Evolutionary conservation across 2,888 invertebrate genomes (phyloP).

Genomic region (Orthosia gothica): DNA sequence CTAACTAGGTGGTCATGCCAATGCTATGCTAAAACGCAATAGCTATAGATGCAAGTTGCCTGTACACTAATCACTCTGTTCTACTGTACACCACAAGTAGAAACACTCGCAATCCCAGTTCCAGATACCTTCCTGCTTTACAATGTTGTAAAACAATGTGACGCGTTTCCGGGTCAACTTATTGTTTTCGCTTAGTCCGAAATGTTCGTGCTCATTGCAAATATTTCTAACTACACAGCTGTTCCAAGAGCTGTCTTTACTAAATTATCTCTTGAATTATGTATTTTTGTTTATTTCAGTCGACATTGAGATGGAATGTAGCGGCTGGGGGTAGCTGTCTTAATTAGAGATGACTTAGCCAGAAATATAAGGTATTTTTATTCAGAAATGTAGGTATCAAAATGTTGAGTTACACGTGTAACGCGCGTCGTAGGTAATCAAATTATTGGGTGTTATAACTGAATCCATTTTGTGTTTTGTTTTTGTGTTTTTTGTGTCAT

Average conservation of each 20-base stretch:
- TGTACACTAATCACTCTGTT: slow-evolving; percentile 10
- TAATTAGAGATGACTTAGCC: slow-evolving; percentile 33
- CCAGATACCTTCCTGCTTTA: slow-evolving; percentile 64
- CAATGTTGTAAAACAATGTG: too few species aligned
- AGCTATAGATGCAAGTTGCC: too few species aligned
- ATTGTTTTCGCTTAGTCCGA: slow-evolving; percentile 66
- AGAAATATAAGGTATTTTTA: slow-evolving; percentile 1
- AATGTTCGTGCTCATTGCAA: slow-evolving; percentile 63
- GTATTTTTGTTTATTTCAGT: slow-evolving; percentile 46
- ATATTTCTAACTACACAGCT: slow-evolving; percentile 65
- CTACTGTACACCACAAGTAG: slow-evolving; percentile 38
- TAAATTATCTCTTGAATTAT: slow-evolving; percentile 50
- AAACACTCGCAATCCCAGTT: slow-evolving; percentile 61
- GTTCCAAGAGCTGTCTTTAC: slow-evolving; percentile 27
- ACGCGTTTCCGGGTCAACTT: slow-evolving; percentile 72
- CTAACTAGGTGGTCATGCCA: too few species aligned
- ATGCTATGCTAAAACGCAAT: too few species aligned
- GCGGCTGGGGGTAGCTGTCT: slow-evolving; percentile 19
- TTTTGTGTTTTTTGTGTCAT: too few species aligned
- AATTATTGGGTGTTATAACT: neutral
- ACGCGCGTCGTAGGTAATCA: neutral
- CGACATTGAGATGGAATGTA: slow-evolving; percentile 13
- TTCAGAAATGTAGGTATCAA: too few species aligned
- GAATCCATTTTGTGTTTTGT: too few species aligned
- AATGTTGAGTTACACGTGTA: neutral